Evolutionary conservation across 2,797 vertebrate genomes (phyloP).

Genomic region (Neomorphus geoffroyi): DNA sequence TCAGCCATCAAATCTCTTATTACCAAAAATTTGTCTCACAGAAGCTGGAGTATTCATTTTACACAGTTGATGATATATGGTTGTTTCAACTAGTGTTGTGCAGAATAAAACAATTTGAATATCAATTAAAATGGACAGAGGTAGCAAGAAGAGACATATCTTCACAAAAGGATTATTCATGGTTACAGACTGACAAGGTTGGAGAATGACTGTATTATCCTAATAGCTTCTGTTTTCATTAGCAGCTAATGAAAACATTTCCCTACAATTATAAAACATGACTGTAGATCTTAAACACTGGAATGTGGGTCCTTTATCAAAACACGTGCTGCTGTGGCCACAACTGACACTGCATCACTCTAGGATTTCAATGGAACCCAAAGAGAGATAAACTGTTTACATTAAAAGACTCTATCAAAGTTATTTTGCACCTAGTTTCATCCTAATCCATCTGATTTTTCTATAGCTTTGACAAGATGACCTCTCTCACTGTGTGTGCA

Average conservation of each 20-base stretch:
- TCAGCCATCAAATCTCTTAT: not conserved
- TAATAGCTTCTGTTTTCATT: constrained; percentile 67
- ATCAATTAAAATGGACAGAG: constrained; percentile 29
- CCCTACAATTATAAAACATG: constrained; percentile 47
- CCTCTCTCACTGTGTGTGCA: constrained; percentile 68
- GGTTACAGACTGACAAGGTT: constrained; percentile 6
- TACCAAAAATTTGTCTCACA: not conserved
- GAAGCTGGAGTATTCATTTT: not conserved
- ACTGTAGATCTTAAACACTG: constrained; percentile 16
- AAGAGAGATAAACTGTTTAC: constrained; percentile 72
- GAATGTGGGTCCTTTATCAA: constrained; percentile 37
- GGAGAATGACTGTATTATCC: constrained; percentile 26
- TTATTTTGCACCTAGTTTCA: constrained; percentile 72
- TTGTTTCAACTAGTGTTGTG: not conserved
- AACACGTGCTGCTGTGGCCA: not conserved
- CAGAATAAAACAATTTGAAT: not conserved
- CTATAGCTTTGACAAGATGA: constrained; percentile 72
- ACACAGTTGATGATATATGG: not conserved
- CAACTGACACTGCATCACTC: not conserved
- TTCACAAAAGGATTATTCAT: constrained; percentile 4
- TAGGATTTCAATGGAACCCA: constrained; percentile 57
- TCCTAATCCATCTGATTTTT: constrained; percentile 74
- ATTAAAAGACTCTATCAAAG: constrained; percentile 74
- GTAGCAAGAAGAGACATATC: not conserved
- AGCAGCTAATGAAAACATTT: constrained; percentile 67